These are phyloP conservation scores for Vespertilio murinus DNA, from an alignment of 2,797 vertebrate genomes.

Conservation along the genomic window DNA sequence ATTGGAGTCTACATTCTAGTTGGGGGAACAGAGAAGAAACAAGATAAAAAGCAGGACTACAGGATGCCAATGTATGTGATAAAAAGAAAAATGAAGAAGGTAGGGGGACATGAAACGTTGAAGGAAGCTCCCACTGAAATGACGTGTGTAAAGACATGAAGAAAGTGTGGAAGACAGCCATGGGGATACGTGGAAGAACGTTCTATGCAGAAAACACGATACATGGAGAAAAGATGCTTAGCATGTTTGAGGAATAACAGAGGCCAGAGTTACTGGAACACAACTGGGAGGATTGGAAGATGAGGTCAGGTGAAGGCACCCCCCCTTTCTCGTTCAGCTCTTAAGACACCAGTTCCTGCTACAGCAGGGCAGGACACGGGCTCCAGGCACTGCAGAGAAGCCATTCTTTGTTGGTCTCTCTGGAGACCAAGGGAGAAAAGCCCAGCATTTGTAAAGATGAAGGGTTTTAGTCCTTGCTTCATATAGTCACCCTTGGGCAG, in stretches of 20 bases:
- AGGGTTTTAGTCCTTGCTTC: neutral
- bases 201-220: neutral
- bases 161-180: neutral
- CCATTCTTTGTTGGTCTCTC: neutral
- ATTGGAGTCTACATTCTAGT: neutral
- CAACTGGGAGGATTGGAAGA: neutral
- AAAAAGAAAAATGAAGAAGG: neutral
- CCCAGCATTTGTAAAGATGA: neutral
- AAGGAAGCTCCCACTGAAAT: neutral
- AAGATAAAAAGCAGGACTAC: neutral
- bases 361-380: constrained; percentile 23
- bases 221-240: neutral
- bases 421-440: neutral
- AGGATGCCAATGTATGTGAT: no score
- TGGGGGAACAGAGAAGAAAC: neutral
- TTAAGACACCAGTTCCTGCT: constrained; percentile 25
- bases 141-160: neutral
- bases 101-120: neutral
- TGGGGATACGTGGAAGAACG: neutral
- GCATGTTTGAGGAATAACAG: neutral
- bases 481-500: neutral
- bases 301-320: neutral
- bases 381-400: neutral
- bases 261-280: no score
- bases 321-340: constrained; percentile 17